phyloP scores from a whole-genome alignment of 1,140 invertebrate genomes.

The Orchestia grillus region DNA sequence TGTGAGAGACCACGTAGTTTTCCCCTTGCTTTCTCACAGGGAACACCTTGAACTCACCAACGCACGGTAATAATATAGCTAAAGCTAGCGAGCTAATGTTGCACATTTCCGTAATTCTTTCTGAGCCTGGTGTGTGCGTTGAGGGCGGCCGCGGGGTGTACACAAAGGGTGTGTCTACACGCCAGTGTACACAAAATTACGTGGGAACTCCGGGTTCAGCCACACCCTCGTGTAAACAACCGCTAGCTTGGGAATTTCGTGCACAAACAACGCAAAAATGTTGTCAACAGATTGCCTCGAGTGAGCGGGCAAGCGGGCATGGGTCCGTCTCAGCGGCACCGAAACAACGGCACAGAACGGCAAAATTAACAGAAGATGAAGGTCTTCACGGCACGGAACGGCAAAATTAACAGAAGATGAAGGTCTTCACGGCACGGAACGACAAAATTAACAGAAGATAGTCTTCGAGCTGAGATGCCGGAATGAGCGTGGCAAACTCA shows the following conservation, averaged over 20 bases:
- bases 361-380: not conserved
- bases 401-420: not conserved
- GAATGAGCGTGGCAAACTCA: too few species aligned
- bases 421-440: not conserved
- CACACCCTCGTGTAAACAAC: constrained; percentile 42
- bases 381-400: not conserved
- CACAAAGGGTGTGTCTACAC: constrained; percentile 54
- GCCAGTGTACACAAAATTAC: constrained; percentile 51
- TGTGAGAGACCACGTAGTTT: not conserved
- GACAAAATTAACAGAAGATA: not conserved
- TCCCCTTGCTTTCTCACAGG: not conserved
- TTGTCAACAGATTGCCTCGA: constrained; percentile 26
- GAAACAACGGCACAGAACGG: not conserved
- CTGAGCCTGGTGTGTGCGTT: constrained; percentile 16
- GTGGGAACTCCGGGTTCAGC: constrained; percentile 32
- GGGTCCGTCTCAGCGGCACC: not conserved
- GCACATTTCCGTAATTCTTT: not conserved
- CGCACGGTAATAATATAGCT: not conserved
- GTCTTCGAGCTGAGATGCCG: too few species aligned
- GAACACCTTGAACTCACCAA: not conserved
- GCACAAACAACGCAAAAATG: constrained; percentile 41
- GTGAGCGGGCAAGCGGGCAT: not conserved
- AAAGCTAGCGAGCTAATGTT: not conserved
- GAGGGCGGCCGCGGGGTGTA: constrained; percentile 33
- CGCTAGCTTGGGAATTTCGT: constrained; percentile 55